A percentile compares a stretch with the other conserved stretches of the same genome.
Evolutionary conservation across 2,888 invertebrate genomes (phyloP).

Genomic region (Drymonia ruficornis): DNA sequence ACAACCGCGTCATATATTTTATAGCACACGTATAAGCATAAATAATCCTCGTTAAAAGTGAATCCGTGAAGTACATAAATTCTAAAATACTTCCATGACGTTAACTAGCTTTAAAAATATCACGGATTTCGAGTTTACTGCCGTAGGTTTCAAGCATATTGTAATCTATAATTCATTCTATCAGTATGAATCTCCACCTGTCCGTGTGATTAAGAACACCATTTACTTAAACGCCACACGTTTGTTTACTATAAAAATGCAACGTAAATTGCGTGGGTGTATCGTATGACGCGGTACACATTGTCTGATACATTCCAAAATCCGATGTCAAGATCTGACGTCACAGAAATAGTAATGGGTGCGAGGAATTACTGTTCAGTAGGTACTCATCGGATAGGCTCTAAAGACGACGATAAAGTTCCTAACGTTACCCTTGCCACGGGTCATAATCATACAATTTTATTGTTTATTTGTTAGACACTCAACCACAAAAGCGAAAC

Average conservation of each 20-base stretch:
- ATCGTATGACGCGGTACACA: constrained; percentile 4
- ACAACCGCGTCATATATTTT: constrained; percentile 28
- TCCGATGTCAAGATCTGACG: no score
- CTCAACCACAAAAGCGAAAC: constrained; percentile 20
- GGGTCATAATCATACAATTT: constrained; percentile 22
- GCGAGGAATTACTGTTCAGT: no score
- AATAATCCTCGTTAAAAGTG: constrained; percentile 27
- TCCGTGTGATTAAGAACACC: constrained; percentile 1
- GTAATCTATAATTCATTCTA: constrained; percentile 13
- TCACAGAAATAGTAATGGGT: no score
- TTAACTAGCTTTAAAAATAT: constrained; percentile 53
- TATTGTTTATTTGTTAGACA: constrained; percentile 25
- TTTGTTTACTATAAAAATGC: constrained; percentile 17
- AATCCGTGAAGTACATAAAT: constrained; percentile 35
- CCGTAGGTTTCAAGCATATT: constrained; percentile 14
- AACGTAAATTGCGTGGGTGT: constrained; percentile 8
- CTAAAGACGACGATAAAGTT: constrained; percentile 7
- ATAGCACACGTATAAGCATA: constrained; percentile 19
- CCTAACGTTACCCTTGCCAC: constrained; percentile 16
- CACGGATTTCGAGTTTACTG: constrained; percentile 32
- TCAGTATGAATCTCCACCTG: constrained; percentile 8
- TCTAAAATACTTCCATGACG: constrained; percentile 48
- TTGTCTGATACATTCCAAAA: no score
- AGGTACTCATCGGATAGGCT: no score
- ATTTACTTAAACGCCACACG: constrained; percentile 3